phyloP scores from a whole-genome alignment of 2,113 vertebrate species.

The Pseudois nayaur region DNA sequence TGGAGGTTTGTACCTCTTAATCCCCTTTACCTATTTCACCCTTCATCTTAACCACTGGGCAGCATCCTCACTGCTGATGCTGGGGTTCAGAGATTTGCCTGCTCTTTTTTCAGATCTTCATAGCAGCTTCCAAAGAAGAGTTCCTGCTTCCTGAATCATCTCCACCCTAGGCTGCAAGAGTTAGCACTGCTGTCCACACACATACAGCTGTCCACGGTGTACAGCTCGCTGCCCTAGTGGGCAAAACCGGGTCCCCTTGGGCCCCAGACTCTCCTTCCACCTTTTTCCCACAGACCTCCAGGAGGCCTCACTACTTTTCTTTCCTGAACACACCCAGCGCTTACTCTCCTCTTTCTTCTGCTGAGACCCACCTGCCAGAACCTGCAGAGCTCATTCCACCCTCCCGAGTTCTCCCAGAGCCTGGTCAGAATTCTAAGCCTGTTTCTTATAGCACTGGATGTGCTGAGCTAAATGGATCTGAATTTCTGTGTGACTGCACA shows the following conservation, averaged over 20 bases:
- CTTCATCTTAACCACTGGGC: neutral
- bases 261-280: neutral
- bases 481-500: neutral
- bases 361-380: neutral
- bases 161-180: neutral
- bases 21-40: neutral
- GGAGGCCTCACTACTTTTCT: neutral
- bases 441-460: neutral
- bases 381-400: neutral
- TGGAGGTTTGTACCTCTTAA: neutral
- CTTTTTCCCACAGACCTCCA: neutral
- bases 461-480: neutral
- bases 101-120: neutral
- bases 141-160: neutral
- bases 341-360: neutral
- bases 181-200: fast-evolving
- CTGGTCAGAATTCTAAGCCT: neutral
- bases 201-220: no score
- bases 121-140: neutral
- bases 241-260: neutral
- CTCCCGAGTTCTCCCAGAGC: neutral
- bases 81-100: neutral
- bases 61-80: neutral
- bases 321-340: neutral
- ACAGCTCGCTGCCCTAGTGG: fast-evolving